Percentiles rank a stretch among this genome's conserved stretches.
phyloP scores from a whole-genome alignment of 1,140 invertebrate genomes.

The Drosophila mojavensis region DNA sequence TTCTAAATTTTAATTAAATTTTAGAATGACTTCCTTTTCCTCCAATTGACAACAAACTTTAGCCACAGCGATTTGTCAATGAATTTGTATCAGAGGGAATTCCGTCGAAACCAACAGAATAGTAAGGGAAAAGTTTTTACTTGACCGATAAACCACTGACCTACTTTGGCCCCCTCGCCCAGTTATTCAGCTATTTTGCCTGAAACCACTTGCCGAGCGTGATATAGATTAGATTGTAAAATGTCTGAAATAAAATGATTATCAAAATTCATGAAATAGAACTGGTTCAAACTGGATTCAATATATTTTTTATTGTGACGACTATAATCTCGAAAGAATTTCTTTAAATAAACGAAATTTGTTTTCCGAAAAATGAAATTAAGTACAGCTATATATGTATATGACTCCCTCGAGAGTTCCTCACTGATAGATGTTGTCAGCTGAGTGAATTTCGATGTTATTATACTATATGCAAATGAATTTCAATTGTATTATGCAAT shows the following conservation, averaged over 20 bases:
- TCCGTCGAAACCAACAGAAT: too few relatives aligned
- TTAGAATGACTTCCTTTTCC: too few relatives aligned
- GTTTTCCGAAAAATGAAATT: neutral
- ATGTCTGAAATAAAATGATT: neutral
- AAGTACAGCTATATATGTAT: neutral
- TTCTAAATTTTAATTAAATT: too few relatives aligned
- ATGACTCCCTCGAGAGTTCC: constrained; percentile 2
- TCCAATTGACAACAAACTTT: too few relatives aligned
- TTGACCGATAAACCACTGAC: constrained; percentile 9
- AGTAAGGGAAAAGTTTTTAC: neutral
- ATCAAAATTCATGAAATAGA: neutral
- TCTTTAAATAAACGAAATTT: neutral
- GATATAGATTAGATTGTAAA: constrained; percentile 6
- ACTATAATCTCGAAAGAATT: neutral
- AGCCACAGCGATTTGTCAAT: too few relatives aligned
- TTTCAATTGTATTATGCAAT: constrained; percentile 38
- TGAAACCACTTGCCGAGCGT: neutral
- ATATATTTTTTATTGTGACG: neutral
- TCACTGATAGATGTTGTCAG: constrained; percentile 33
- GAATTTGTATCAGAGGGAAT: too few relatives aligned
- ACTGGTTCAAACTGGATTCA: neutral
- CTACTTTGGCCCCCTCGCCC: constrained; percentile 1
- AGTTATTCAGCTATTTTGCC: neutral
- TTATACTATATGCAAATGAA: neutral
- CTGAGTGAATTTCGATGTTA: constrained; percentile 3